Percentiles rank a stretch among this genome's conserved stretches.
Conservation (phyloP, 2,113 vertebrate genomes). For the Cathartes aura region DNA sequence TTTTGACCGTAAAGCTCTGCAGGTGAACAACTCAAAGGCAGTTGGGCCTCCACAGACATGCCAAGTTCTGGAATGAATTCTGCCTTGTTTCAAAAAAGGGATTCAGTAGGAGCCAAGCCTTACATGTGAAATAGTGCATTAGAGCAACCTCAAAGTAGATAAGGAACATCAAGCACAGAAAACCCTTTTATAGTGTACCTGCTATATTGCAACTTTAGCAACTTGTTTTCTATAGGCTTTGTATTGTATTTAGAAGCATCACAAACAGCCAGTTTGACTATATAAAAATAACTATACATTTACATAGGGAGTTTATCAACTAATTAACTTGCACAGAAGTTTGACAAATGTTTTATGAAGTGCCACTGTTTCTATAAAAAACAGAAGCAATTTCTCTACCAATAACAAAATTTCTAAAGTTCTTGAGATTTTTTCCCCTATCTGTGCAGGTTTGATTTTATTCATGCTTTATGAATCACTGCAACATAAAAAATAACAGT, state of each 20-base stretch:
- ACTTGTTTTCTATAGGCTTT: neutral
- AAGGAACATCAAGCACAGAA: neutral
- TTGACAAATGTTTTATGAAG: neutral
- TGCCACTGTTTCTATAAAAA: neutral
- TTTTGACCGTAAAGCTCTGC: neutral
- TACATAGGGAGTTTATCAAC: neutral
- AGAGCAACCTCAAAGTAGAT: neutral
- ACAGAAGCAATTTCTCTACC: neutral
- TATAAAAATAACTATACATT: neutral
- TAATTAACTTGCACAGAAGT: neutral
- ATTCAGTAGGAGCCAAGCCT: neutral
- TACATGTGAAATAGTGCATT: neutral
- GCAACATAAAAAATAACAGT: neutral
- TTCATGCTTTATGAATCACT: neutral
- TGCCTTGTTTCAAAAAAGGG: neutral
- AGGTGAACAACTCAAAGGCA: neutral
- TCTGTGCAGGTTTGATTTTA: neutral
- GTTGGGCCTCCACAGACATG: neutral
- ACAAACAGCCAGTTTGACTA: neutral
- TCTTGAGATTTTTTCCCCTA: neutral
- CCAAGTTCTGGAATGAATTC: neutral
- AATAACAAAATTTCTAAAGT: neutral
- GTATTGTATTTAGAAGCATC: neutral
- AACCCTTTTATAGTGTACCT: neutral
- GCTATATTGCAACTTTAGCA: neutral